phyloP scores from a whole-genome alignment of 1,140 invertebrate genomes.

The Ctenoplectra terminalis region DNA sequence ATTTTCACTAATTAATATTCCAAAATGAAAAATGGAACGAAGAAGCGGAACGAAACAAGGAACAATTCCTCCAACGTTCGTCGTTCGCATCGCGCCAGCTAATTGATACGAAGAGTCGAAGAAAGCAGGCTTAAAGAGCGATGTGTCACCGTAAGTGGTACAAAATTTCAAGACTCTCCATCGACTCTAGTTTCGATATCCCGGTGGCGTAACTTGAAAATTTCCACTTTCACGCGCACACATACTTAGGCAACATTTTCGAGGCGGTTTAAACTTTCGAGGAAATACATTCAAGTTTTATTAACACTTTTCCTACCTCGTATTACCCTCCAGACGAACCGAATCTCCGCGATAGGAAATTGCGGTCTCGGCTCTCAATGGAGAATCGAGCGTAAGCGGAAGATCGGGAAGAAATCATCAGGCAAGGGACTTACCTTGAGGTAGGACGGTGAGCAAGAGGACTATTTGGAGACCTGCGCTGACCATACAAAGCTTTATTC shows the following conservation, averaged over 20 bases:
- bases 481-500: conserved; percentile 70
- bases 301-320: no score
- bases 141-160: not conserved
- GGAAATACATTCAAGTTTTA: not conserved
- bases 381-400: not conserved
- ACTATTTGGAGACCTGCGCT: conserved; percentile 69
- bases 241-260: not conserved
- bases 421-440: conserved; percentile 71
- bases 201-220: not conserved
- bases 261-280: not conserved
- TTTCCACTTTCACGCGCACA: not conserved
- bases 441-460: conserved; percentile 75
- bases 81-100: not conserved
- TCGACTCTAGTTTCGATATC: not conserved
- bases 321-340: not conserved
- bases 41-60: no score
- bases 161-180: not conserved
- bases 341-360: not conserved
- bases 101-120: not conserved
- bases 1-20: not conserved
- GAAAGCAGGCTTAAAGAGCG: conserved; percentile 22
- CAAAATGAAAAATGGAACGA: no score
- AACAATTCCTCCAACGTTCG: not conserved
- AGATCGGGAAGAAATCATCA: not conserved
- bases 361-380: not conserved